Evolutionary conservation across 2,797 vertebrate genomes (phyloP).

Genomic region (Anomalospiza imberbis): DNA sequence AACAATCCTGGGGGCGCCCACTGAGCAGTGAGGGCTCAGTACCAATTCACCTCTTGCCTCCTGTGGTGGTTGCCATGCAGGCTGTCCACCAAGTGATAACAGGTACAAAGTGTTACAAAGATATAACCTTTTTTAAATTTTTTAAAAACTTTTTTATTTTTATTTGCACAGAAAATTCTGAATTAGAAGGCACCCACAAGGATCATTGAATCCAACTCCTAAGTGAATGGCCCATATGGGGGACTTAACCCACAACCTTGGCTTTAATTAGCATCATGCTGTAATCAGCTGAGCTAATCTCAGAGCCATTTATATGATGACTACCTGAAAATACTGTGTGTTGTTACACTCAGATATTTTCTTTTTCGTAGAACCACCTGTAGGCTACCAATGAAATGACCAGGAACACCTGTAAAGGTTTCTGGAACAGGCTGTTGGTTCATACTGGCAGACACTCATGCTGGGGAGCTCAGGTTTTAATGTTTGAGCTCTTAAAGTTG

Average conservation of each 20-base stretch:
- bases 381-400: neutral
- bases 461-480: neutral
- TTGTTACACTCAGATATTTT: neutral
- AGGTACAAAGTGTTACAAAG: neutral
- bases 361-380: too few species aligned
- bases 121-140: neutral
- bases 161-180: neutral
- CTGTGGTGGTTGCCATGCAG: accelerated
- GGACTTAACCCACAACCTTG: neutral
- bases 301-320: neutral
- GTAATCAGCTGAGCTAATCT: neutral
- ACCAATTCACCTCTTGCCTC: neutral
- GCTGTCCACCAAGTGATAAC: neutral
- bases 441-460: neutral
- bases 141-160: neutral
- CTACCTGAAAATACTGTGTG: neutral
- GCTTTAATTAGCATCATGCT: neutral
- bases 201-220: neutral
- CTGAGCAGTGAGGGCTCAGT: neutral
- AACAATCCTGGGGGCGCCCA: neutral
- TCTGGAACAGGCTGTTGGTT: neutral
- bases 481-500: neutral
- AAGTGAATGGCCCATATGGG: neutral
- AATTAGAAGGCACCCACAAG: neutral
- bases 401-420: neutral